Base-by-base conservation (phyloP, 2,888 invertebrate species). In the Calameuta idolon region DNA sequence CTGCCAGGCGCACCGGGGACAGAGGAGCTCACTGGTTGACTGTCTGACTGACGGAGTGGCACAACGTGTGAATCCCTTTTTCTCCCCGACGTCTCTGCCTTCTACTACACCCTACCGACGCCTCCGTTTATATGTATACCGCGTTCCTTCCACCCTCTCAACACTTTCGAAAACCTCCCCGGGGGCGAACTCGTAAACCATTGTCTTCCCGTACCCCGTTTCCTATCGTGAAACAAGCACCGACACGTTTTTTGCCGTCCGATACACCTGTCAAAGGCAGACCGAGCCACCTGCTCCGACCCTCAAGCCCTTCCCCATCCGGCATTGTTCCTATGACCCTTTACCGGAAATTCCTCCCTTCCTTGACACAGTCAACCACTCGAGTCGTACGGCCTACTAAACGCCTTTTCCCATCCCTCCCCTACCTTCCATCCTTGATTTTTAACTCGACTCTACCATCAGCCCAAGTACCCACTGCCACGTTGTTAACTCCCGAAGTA, bases 31-130 rank as follows among this genome's bases (percentile, higher is more conserved):
- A 30, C 31, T 71, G 71, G 30, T 71, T 34, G 71, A 85, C 82
- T 82, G 84, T 83, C 86, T 83, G 81, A 85, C 78, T 86, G 82
- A 86, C 82, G 82, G 86, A 85, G 81, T 83, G 75, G 75, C 76
- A 77, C 55, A 3, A 23, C 23, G 77, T 79, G 79, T 33, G 81
- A 83, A 80, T 82, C 80, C 78, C 35, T 69, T 34, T 68, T 74
- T 68, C 77, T 68, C 71, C 78, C 76, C 74, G 15, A 31, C 31
- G 34, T 35, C 33, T 34, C 77, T 74, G 73, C 15, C 9, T 2
- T 23, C 55, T 9, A 0, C 23, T 23, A 55, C 15, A 12, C 55
- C 55, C 40, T 23, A 40, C 23, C 40, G 2, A 9, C 9, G 23
- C 9, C 23, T 55, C 55, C 23, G 9, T 55, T 55, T 31, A 31